Percentiles rank a stretch among this genome's conserved stretches.
Evolutionary conservation across 2,888 invertebrate species (phyloP).

Genomic region (Sabatieria punctata): DNA sequence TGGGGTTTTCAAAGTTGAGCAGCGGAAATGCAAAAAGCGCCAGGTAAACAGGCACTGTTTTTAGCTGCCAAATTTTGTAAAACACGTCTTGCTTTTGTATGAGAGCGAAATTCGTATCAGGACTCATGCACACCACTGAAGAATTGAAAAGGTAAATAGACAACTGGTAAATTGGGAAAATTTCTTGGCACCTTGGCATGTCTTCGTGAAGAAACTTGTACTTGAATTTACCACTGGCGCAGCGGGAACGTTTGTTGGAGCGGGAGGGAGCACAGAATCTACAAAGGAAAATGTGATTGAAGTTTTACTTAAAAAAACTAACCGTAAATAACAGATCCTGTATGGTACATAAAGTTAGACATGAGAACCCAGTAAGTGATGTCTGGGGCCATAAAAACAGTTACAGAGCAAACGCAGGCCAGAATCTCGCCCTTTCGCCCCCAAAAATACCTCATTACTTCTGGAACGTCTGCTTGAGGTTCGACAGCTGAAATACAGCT

Average conservation of each 20-base stretch:
- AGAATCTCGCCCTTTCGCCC: slow-evolving; percentile 42
- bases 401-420: slow-evolving; percentile 48
- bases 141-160: neutral
- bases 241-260: too few species aligned
- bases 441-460: slow-evolving; percentile 53
- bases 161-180: neutral
- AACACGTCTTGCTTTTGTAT: slow-evolving; percentile 20
- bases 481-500: too few species aligned
- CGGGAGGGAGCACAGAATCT: too few species aligned
- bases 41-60: slow-evolving; percentile 63
- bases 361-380: slow-evolving; percentile 83
- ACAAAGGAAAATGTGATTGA: too few species aligned
- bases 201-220: too few species aligned
- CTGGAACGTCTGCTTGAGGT: slow-evolving; percentile 60
- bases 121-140: slow-evolving; percentile 3
- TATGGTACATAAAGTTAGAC: slow-evolving; percentile 72
- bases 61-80: slow-evolving; percentile 51
- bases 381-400: slow-evolving; percentile 63
- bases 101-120: too few species aligned
- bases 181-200: too few species aligned
- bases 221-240: too few species aligned
- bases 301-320: too few species aligned
- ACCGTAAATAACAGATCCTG: slow-evolving; percentile 52
- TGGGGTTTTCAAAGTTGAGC: slow-evolving; percentile 63
- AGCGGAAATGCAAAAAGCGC: slow-evolving; percentile 58